These are phyloP conservation scores for Microtus agrestis DNA, from an alignment of 2,797 vertebrate genomes.

Conservation along the genomic window DNA sequence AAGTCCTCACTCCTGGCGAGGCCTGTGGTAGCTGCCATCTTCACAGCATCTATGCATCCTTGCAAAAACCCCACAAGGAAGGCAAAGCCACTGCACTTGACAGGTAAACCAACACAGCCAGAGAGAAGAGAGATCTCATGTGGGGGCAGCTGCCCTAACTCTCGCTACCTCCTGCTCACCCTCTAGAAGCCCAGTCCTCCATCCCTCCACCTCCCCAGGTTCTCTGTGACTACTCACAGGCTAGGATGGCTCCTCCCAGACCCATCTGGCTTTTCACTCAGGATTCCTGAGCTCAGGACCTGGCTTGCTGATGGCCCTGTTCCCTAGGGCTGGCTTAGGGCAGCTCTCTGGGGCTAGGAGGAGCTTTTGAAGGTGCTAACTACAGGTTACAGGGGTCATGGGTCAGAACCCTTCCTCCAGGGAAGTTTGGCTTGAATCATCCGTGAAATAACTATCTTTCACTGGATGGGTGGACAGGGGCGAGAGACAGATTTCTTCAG, in stretches of 20 bases:
- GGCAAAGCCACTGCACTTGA: not conserved
- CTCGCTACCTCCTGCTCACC: not conserved
- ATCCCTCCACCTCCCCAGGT: accelerated
- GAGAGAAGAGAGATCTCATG: not conserved
- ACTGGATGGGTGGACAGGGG: conserved; percentile 30
- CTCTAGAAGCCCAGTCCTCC: accelerated
- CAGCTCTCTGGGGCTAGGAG: conserved; percentile 87
- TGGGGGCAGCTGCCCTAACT: too few species aligned
- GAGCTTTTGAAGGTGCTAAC: conserved; percentile 93
- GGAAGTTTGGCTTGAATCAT: conserved; percentile 91
- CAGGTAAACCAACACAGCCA: not conserved
- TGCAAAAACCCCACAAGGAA: not conserved
- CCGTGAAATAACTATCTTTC: conserved; percentile 88
- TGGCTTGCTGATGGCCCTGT: conserved; percentile 84
- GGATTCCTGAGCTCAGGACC: conserved; percentile 60
- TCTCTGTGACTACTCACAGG: not conserved
- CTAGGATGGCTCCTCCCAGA: not conserved
- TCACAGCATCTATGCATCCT: not conserved
- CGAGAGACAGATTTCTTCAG: conserved; percentile 54
- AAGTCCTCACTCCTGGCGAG: accelerated
- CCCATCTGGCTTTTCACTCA: conserved; percentile 79
- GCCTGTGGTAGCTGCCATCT: accelerated
- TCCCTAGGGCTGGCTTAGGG: conserved; percentile 87
- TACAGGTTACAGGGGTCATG: conserved; percentile 93
- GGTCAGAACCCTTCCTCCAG: conserved; percentile 92